Conservation (phyloP, 2,797 vertebrate species). For the Varecia variegata region DNA sequence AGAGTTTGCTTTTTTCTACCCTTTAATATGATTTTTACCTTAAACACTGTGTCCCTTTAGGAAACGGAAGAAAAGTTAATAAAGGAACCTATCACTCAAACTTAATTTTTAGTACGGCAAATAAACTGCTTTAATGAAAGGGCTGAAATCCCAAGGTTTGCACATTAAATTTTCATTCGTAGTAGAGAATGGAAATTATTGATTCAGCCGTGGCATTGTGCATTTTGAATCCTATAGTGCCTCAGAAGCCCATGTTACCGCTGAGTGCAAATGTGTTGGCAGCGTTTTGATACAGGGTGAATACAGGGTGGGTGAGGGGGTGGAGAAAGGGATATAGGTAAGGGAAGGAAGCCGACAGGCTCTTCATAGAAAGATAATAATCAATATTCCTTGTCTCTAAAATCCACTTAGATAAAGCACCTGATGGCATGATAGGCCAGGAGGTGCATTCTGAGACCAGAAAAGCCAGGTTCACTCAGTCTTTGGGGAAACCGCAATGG, state of each 20-base stretch:
- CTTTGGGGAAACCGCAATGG: constrained; percentile 19
- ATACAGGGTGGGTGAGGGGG: constrained; percentile 16
- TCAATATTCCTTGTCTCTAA: constrained; percentile 39
- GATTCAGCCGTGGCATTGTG: constrained; percentile 73
- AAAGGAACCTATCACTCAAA: constrained; percentile 77
- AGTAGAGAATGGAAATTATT: constrained; percentile 77
- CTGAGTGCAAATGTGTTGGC: constrained; percentile 59
- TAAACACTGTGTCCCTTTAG: constrained; percentile 73
- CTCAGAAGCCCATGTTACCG: constrained; percentile 58
- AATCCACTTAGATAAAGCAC: constrained; percentile 49
- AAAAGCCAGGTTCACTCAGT: not conserved
- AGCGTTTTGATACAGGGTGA: constrained; percentile 57
- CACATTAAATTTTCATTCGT: constrained; percentile 75
- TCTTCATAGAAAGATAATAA: constrained; percentile 48
- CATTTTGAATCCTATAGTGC: constrained; percentile 50
- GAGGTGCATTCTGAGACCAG: not conserved
- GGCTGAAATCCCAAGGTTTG: constrained; percentile 72
- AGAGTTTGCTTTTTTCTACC: constrained; percentile 25
- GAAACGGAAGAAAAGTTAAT: constrained; percentile 76
- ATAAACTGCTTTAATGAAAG: constrained; percentile 80
- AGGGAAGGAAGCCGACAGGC: not conserved
- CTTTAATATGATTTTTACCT: constrained; percentile 62
- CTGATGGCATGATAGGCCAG: not conserved
- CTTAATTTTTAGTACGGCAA: constrained; percentile 70
- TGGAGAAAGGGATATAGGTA: constrained; percentile 14